A percentile compares a stretch with the other conserved stretches of the same genome.
Conservation (phyloP, 2,113 vertebrate genomes). For the Atherinomorus stipes region DNA sequence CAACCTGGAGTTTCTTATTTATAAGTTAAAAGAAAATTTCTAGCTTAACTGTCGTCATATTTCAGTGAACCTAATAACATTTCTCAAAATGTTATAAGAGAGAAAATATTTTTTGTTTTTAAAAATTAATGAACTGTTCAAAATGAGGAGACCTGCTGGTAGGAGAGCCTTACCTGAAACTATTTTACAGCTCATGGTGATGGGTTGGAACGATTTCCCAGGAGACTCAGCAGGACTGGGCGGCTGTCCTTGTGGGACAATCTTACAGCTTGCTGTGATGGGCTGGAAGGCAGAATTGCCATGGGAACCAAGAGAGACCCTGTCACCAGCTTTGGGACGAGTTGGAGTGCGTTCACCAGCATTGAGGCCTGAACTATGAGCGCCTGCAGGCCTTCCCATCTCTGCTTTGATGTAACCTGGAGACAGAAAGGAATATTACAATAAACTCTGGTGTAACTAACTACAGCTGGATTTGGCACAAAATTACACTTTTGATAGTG, state of each 20-base stretch:
- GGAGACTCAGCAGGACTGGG: conserved; percentile 93
- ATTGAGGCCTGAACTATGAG: conserved; percentile 80
- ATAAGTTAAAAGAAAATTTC: too few relatives aligned
- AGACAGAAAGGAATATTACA: not conserved
- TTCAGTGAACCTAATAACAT: not conserved
- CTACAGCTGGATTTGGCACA: not conserved
- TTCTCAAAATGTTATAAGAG: not conserved
- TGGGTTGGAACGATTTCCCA: conserved; percentile 97
- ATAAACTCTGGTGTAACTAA: not conserved
- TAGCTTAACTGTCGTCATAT: too few relatives aligned
- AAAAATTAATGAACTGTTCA: too few relatives aligned
- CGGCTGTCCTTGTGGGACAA: conserved; percentile 91
- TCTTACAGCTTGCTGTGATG: conserved; percentile 98
- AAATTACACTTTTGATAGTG: not conserved
- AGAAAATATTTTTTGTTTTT: too few relatives aligned
- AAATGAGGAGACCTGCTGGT: not conserved
- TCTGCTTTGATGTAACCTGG: conserved; percentile 87
- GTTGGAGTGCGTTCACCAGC: conserved; percentile 91
- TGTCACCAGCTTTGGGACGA: conserved; percentile 87
- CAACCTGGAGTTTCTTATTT: not conserved
- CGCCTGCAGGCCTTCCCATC: conserved; percentile 77
- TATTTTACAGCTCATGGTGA: conserved; percentile 99
- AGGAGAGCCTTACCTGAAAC: conserved; percentile 90
- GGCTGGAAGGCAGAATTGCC: conserved; percentile 99
- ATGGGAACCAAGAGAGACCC: conserved; percentile 92